phyloP scores from a whole-genome alignment of 2,888 invertebrate genomes.

The Ctenicera cuprea region DNA sequence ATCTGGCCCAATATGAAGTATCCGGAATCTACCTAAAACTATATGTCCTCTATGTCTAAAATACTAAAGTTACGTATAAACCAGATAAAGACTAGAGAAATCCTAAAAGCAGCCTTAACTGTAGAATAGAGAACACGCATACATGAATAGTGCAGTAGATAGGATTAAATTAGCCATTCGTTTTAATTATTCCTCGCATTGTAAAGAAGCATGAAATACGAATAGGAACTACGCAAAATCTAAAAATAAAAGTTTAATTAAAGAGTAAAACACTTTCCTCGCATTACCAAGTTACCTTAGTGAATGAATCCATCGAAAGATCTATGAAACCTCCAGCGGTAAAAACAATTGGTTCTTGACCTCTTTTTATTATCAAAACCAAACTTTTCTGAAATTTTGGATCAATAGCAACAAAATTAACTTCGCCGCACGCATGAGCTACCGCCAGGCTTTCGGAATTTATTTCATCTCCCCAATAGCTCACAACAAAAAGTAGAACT shows the following conservation, averaged over 20 bases:
- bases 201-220: constrained; percentile 21
- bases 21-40: too few species aligned
- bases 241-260: not conserved
- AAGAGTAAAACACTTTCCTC: too few species aligned
- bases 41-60: too few species aligned
- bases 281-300: not conserved
- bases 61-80: too few species aligned
- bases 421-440: not conserved
- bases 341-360: not conserved
- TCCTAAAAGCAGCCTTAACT: too few species aligned
- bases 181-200: not conserved
- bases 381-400: constrained; percentile 1
- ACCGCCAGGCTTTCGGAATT: not conserved
- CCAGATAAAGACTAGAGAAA: too few species aligned
- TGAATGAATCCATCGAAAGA: not conserved
- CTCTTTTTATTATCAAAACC: not conserved
- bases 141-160: too few species aligned
- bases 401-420: not conserved
- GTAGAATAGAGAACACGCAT: too few species aligned
- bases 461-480: constrained; percentile 8
- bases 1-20: too few species aligned
- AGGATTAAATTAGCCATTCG: too few species aligned
- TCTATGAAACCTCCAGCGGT: constrained; percentile 7
- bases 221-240: constrained; percentile 14
- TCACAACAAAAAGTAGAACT: constrained; percentile 3